Conservation (phyloP, 2,113 vertebrate genomes). For the Dicerorhinus sumatrensis region DNA sequence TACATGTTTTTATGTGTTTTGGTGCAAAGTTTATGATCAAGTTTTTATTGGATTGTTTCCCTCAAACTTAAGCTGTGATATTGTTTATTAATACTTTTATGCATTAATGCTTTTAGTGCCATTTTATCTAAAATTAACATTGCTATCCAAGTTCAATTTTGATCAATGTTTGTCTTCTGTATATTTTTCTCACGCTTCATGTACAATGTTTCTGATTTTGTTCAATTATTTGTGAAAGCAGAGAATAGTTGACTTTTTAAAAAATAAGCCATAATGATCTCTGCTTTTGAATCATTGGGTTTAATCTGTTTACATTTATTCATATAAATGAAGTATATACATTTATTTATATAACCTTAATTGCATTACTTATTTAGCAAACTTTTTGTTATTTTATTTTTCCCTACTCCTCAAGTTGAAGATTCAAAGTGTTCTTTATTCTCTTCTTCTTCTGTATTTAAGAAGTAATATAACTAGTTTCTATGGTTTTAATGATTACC, state of each 20-base stretch:
- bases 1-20: neutral
- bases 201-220: neutral
- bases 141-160: neutral
- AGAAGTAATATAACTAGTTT: neutral
- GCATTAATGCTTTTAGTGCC: neutral
- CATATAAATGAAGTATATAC: neutral
- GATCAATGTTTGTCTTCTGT: neutral
- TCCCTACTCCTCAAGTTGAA: neutral
- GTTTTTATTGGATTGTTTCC: neutral
- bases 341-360: neutral
- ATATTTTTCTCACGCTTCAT: neutral
- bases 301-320: neutral
- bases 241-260: neutral
- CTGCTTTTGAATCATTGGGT: neutral
- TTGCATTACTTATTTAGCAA: neutral
- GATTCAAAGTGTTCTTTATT: neutral
- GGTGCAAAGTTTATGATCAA: neutral
- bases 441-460: neutral
- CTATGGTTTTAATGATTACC: neutral
- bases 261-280: neutral
- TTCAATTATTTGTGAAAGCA: neutral
- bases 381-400: neutral
- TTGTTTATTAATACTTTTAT: neutral
- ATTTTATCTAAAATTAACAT: neutral
- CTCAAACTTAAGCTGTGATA: neutral